These are phyloP conservation scores for Gadopsis bispinosus DNA, from an alignment of 2,797 vertebrate species.

Conservation along the genomic window DNA sequence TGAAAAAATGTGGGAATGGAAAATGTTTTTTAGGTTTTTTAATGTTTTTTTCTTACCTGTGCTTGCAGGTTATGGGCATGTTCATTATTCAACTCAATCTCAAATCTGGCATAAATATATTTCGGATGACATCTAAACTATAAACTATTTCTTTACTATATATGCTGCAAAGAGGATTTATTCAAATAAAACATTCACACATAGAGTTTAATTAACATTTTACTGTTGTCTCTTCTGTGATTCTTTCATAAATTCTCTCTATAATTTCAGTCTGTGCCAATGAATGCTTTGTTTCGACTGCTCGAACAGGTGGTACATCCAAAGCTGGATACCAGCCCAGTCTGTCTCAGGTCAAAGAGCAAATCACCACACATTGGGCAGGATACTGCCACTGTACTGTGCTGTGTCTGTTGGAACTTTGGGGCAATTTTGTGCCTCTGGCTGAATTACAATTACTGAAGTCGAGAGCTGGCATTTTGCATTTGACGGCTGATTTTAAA, in stretches of 20 bases:
- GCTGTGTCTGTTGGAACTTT: not conserved
- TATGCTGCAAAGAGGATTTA: not conserved
- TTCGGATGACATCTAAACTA: not conserved
- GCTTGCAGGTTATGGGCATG: not conserved
- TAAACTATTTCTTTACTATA: not conserved
- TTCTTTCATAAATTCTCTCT: not conserved
- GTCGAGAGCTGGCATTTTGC: not conserved
- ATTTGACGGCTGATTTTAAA: conserved; percentile 23
- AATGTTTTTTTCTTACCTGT: not conserved
- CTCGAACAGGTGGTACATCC: not conserved
- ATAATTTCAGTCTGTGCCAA: not conserved
- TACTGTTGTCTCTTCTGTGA: not conserved
- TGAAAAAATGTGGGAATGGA: too few relatives aligned
- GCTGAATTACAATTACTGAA: not conserved
- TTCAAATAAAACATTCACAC: not conserved
- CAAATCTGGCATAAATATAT: not conserved
- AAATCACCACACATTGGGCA: conserved; percentile 3
- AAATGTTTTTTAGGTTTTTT: too few relatives aligned
- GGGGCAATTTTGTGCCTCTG: not conserved
- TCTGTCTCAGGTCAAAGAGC: conserved; percentile 8
- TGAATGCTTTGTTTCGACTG: not conserved
- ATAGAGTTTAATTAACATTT: not conserved
- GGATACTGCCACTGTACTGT: not conserved
- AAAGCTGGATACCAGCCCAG: conserved; percentile 6
- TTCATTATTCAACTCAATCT: not conserved